phyloP scores from a whole-genome alignment of 2,113 vertebrate genomes.

The Zapus hudsonius region DNA sequence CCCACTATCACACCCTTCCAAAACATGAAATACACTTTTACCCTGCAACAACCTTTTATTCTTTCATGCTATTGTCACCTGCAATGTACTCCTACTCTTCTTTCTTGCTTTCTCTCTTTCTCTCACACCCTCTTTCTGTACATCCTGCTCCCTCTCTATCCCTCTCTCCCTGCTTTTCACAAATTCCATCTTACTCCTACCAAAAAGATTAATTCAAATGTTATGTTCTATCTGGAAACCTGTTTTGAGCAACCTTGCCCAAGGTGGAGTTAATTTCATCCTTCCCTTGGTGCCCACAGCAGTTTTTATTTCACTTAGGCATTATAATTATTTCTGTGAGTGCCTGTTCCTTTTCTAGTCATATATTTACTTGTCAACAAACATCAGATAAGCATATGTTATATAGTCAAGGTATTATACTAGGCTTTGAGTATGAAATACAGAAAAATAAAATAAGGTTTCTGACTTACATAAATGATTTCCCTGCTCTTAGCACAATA shows the following conservation, averaged over 20 bases:
- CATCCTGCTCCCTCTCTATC: no score
- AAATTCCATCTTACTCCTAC: background rate
- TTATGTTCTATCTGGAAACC: background rate
- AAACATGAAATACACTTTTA: conserved; percentile 5
- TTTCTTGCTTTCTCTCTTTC: no score
- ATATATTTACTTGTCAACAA: background rate
- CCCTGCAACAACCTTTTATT: background rate
- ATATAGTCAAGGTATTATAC: background rate
- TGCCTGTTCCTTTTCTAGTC: background rate
- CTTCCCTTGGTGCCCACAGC: background rate
- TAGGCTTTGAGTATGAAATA: background rate
- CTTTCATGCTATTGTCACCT: background rate
- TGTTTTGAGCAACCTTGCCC: background rate
- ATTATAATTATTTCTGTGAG: background rate
- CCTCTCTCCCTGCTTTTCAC: no score
- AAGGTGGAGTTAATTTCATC: background rate
- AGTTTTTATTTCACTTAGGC: background rate
- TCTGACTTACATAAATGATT: background rate
- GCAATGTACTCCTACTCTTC: background rate
- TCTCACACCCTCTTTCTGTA: background rate
- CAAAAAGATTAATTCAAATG: conserved; percentile 37
- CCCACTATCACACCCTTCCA: background rate
- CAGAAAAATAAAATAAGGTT: background rate
- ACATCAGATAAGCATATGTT: background rate
- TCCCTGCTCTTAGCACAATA: background rate